Percentiles rank a stretch among this genome's conserved stretches.
phyloP scores from a whole-genome alignment of 2,113 vertebrate genomes.

The Eira barbara region DNA sequence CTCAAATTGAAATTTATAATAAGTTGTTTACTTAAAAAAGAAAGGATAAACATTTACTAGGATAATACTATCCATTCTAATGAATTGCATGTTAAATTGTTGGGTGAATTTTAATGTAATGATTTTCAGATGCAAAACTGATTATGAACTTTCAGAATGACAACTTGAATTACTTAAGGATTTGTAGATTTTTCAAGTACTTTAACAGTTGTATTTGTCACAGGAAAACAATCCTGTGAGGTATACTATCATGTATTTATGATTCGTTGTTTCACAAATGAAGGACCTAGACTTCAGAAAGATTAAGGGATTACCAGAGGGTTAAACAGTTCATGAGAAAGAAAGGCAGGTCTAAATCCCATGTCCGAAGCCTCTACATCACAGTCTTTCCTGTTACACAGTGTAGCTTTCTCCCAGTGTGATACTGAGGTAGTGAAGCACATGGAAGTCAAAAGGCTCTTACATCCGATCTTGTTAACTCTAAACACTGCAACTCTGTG shows the following conservation, averaged over 20 bases:
- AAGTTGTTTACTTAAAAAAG: constrained; percentile 2
- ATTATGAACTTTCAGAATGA: constrained; percentile 18
- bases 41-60: not conserved
- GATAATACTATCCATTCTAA: not conserved
- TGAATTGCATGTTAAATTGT: not conserved
- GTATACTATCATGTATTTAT: not conserved
- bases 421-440: not conserved
- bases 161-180: not conserved
- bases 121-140: not conserved
- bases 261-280: not conserved
- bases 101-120: not conserved
- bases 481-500: not conserved
- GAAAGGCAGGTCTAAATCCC: not conserved
- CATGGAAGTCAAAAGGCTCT: not conserved
- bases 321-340: not conserved
- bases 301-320: not conserved
- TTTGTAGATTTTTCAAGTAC: not conserved
- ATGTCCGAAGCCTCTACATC: not conserved
- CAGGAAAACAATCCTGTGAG: not conserved
- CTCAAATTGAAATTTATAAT: not conserved
- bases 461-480: not conserved
- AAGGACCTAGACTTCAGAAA: not conserved
- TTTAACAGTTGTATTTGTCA: not conserved
- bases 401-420: not conserved
- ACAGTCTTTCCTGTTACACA: not conserved